Evolutionary conservation across 1,140 invertebrate species (phyloP), one percentile per base, ranked within the genome.

Genomic region (Apocrypta bakeri): DNA sequence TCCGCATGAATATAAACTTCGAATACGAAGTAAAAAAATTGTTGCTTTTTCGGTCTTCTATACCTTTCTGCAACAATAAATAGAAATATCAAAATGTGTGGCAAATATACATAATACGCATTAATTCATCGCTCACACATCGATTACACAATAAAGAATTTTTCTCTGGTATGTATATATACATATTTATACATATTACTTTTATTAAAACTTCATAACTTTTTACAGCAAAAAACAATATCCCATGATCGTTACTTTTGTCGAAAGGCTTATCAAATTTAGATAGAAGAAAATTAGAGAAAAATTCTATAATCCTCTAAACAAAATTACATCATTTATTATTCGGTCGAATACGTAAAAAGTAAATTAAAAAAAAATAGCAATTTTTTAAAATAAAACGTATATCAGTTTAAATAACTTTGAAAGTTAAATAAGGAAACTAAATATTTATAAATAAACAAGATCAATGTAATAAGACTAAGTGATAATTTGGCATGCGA

Each of bases 401-500:
- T n/a, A 31, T 63, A 33, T 76, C 33, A 33, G 24, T 21, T 21
- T 64, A 37, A 63, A 12, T 17, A 21, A 71, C 8, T 33, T 7
- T 33, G 17, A n/a, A n/a, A 71, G 64, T 31, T 61, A 76, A 71
- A 24, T 75, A 69, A 68, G 17, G 66, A 37, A 71, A 68, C 68
- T 37, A 71, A 56, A 37, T 31, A 37, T 66, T 33, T 63, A 71
- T 48, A 64, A 61, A 73, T 63, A 21, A 76, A 71, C 61, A 31
- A 27, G 31, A 14, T 11, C 14, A 48, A 56, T 48, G 24, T 75
- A 61, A 14, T 63, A 63, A 83, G 17, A 37, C 76, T 66, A 37
- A 27, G 56, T 76, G 64, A 63, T n/a, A 37, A 79, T 79, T 71
- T 33, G 7, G 66, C 76, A 79, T 83, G 73, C 79, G 29, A 84